Percentiles rank a stretch among this genome's conserved stretches.
These are phyloP conservation scores for Linyphia triangularis DNA, from an alignment of 2,888 invertebrate species.

Conservation along the genomic window DNA sequence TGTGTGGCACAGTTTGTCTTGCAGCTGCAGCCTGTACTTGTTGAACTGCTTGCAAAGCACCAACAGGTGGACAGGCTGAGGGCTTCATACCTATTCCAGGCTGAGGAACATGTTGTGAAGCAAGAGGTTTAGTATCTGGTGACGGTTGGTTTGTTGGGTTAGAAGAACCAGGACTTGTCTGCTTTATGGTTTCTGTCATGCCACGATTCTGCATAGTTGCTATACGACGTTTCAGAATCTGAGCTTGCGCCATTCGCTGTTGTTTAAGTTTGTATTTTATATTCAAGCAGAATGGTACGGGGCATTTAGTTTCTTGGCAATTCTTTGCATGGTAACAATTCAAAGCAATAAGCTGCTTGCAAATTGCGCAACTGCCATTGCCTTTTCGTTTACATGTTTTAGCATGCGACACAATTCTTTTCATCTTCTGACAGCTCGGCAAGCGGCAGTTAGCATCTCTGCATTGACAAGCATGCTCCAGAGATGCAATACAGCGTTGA, in stretches of 20 bases:
- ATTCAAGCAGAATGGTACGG: constrained; percentile 98
- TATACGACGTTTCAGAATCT: constrained; percentile 87
- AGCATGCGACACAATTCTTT: constrained; percentile 98
- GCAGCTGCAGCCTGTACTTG: constrained; percentile 94
- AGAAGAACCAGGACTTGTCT: constrained; percentile 71
- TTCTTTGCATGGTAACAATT: constrained; percentile 99
- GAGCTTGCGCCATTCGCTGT: constrained; percentile 97
- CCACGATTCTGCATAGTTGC: constrained; percentile 81
- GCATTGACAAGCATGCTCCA: constrained; percentile 98
- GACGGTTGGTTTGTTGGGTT: constrained; percentile 81
- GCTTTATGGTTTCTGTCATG: constrained; percentile 48
- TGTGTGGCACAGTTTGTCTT: constrained; percentile 85
- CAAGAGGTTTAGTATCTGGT: constrained; percentile 78
- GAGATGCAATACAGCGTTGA: constrained; percentile 93
- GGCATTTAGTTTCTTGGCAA: constrained; percentile 95
- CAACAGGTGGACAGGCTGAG: constrained; percentile 85
- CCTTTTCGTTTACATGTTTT: constrained; percentile 96
- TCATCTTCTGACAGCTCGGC: constrained; percentile 99
- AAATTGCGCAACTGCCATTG: constrained; percentile 93
- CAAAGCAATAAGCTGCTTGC: constrained; percentile 98
- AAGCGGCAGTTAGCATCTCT: constrained; percentile 98
- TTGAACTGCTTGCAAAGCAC: constrained; percentile 78
- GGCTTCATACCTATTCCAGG: constrained; percentile 84
- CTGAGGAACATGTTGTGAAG: constrained; percentile 72
- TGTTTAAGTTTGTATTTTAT: constrained; percentile 98